Evolutionary conservation across 2,888 invertebrate species (phyloP).

Genomic region (Volucella inanis): DNA sequence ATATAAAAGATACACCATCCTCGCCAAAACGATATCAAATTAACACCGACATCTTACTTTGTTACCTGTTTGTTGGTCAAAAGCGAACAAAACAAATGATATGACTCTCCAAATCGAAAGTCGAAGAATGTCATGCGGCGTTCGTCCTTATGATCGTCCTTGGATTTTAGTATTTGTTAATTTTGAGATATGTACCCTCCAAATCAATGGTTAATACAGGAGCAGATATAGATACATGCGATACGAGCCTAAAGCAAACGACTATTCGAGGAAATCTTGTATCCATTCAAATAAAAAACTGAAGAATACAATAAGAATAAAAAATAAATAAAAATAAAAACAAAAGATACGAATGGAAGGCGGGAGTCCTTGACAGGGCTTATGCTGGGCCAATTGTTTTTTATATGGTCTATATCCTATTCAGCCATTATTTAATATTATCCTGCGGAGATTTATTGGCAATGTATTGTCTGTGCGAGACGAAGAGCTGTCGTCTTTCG

Average conservation of each 20-base stretch:
- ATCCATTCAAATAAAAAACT: constrained; percentile 20
- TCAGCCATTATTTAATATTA: constrained; percentile 74
- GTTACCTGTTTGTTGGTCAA: constrained; percentile 59
- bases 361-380: constrained; percentile 46
- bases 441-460: constrained; percentile 71
- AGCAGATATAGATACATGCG: constrained; percentile 2
- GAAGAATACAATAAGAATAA: constrained; percentile 16
- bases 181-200: constrained; percentile 61
- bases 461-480: constrained; percentile 43
- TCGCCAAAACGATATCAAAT: constrained; percentile 32
- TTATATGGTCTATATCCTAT: constrained; percentile 69
- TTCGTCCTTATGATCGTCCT: constrained; percentile 17
- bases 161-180: constrained; percentile 66
- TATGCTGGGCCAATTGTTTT: constrained; percentile 73
- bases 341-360: constrained; percentile 32
- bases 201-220: constrained; percentile 29
- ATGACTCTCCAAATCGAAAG: constrained; percentile 25
- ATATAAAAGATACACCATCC: not conserved
- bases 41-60: constrained; percentile 33
- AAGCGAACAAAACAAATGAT: constrained; percentile 55
- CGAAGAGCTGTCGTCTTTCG: constrained; percentile 9
- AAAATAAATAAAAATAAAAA: constrained; percentile 35
- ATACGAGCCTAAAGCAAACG: no score
- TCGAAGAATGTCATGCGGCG: not conserved
- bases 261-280: constrained; percentile 8